Base-by-base conservation (phyloP, 2,797 vertebrate genomes). In the Acanthis flammea region DNA sequence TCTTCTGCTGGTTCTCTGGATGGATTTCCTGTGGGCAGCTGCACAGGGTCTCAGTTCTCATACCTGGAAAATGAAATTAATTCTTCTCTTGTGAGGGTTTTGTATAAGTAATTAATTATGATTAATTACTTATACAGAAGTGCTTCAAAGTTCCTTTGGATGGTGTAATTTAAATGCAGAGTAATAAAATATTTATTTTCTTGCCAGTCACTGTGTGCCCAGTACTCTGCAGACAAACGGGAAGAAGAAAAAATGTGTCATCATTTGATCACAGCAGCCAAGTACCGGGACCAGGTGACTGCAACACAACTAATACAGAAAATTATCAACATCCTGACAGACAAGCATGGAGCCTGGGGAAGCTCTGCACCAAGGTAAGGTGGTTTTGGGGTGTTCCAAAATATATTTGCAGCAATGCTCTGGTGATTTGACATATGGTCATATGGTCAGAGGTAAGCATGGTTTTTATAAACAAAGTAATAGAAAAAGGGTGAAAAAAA, bases 181-280 rank as follows among this genome's bases (percentile, higher is more conserved):
- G 18, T 81, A 80, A 80, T 65, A 6, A 66, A 83, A 31, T 58
- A 22, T 61, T 76, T 79, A 1, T 88, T 96, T 95, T 82, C 65
- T 88, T 67, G 41, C 71, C 86, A 99, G 99, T 99, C 99, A 8
- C 96, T 98, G 55, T 99, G 98, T 93, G 99, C 99, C 66, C 99
- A 99, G 97, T 99, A 99, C 91, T 98, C 99, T 19, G 98, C 99
- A 33, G 99, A 99, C 93, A 99, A 99, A 94, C 97, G 99, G 23
- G 99, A 99, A 73, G 99, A 99, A 96, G 99, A 99, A 97, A 99
- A 99, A 97, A 99, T 99, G 99, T 99, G 99, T 65, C 99, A 99
- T 96, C 99, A 99, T 95, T 98, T 99, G 97, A 99, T 99, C 97
- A 98, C 98, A 31, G 99, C 99, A 17, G 99, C 99, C 22, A 99